Conservation (phyloP, 1,140 invertebrate genomes). For the Cydia strobilella region DNA sequence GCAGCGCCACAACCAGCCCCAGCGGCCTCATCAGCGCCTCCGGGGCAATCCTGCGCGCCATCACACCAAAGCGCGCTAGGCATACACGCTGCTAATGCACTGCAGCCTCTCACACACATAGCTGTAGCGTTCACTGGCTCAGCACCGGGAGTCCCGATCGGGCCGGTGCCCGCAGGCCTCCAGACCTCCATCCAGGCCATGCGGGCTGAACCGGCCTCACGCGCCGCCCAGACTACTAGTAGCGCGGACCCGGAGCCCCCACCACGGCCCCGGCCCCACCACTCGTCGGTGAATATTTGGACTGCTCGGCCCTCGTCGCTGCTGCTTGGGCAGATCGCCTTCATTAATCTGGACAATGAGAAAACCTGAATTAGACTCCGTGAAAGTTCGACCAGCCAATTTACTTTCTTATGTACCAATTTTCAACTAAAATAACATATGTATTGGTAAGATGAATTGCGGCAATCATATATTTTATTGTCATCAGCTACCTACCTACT, state of each 20-base stretch:
- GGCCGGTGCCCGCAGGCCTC: constrained; percentile 41
- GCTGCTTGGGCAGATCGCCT: constrained; percentile 87
- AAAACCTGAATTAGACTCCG: not conserved
- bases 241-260: constrained; percentile 47
- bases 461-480: too few species aligned
- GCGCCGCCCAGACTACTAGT: constrained; percentile 62
- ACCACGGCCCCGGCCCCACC: constrained; percentile 60
- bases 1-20: constrained; percentile 65
- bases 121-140: constrained; percentile 62
- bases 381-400: too few species aligned
- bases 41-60: constrained; percentile 57
- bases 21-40: constrained; percentile 60
- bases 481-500: too few species aligned
- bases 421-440: too few species aligned
- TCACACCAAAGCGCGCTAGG: constrained; percentile 59
- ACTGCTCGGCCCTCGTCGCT: constrained; percentile 84
- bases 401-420: too few species aligned
- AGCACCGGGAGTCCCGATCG: constrained; percentile 35
- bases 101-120: constrained; percentile 54
- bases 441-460: too few species aligned
- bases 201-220: constrained; percentile 55
- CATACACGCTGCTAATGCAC: constrained; percentile 64
- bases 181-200: constrained; percentile 70
- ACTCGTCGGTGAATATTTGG: constrained; percentile 63
- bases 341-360: constrained; percentile 80